Conservation (phyloP, 2,797 vertebrate genomes). For the Cuniculus paca region DNA sequence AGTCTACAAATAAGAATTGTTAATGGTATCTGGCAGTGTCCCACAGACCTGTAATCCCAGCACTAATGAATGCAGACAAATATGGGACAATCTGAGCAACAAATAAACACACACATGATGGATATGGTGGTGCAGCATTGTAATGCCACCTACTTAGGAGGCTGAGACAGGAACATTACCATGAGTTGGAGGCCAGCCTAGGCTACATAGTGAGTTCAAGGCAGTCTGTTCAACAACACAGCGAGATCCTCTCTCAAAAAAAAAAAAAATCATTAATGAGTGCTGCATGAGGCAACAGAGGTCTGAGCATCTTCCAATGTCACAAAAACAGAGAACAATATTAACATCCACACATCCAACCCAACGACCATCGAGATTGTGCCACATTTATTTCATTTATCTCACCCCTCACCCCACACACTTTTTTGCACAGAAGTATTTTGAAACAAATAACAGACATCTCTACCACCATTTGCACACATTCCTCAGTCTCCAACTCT, state of each 20-base stretch:
- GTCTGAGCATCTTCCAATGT: constrained; percentile 2
- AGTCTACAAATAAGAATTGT: not conserved
- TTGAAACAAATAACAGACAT: constrained; percentile 22
- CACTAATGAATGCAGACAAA: not conserved
- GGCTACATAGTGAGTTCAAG: not conserved
- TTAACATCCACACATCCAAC: not conserved
- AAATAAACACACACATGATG: not conserved
- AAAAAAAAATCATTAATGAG: not conserved
- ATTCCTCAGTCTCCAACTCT: constrained; percentile 26
- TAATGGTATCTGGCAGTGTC: not conserved
- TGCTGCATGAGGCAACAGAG: not conserved
- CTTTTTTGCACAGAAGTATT: not conserved
- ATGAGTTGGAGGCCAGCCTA: not conserved
- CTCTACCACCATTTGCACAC: constrained; percentile 32
- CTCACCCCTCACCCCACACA: not conserved
- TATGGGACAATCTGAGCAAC: not conserved
- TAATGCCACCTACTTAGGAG: not conserved
- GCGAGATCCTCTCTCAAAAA: not conserved
- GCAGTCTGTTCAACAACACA: not conserved
- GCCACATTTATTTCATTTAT: not conserved
- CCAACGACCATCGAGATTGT: not conserved
- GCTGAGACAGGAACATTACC: not conserved
- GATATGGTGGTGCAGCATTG: not conserved
- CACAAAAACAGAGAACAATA: constrained; percentile 16
- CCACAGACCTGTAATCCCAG: not conserved